These are phyloP conservation scores for Barbus barbus DNA, from an alignment of 2,113 vertebrate genomes.

Conservation along the genomic window DNA sequence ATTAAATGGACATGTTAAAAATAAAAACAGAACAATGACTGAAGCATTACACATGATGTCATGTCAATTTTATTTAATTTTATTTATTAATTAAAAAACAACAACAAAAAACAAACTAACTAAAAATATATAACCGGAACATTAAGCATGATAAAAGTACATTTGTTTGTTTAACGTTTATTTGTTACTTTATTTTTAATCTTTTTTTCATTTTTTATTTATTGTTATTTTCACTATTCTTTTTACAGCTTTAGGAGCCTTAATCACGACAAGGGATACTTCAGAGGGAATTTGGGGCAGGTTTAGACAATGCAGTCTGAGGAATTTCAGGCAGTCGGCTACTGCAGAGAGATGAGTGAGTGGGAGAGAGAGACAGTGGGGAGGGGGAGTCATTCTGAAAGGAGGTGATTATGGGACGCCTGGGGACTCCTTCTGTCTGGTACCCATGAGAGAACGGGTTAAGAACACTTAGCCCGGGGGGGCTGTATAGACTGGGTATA, in stretches of 20 bases:
- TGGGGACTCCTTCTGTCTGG: slow-evolving; percentile 74
- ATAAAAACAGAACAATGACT: too few species aligned
- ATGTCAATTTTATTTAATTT: too few species aligned
- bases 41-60: too few species aligned
- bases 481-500: background rate
- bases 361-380: background rate
- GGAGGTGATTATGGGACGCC: slow-evolving; percentile 73
- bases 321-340: slow-evolving; percentile 43
- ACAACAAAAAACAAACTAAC: too few species aligned
- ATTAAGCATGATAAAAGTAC: too few species aligned
- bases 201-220: too few species aligned
- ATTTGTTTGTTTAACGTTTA: too few species aligned
- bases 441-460: slow-evolving; percentile 74
- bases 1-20: too few species aligned
- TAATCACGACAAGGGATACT: background rate
- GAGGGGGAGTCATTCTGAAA: slow-evolving; percentile 55
- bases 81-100: too few species aligned
- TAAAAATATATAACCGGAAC: too few species aligned
- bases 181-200: too few species aligned
- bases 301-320: slow-evolving; percentile 51
- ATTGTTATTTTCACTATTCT: background rate
- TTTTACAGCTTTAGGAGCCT: background rate
- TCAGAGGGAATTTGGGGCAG: slow-evolving; percentile 42
- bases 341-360: slow-evolving; percentile 24
- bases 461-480: slow-evolving; percentile 75